Percentiles rank a stretch among this genome's conserved stretches.
Evolutionary conservation across 2,113 vertebrate genomes (phyloP).

Genomic region (Pyrgilauda ruficollis): DNA sequence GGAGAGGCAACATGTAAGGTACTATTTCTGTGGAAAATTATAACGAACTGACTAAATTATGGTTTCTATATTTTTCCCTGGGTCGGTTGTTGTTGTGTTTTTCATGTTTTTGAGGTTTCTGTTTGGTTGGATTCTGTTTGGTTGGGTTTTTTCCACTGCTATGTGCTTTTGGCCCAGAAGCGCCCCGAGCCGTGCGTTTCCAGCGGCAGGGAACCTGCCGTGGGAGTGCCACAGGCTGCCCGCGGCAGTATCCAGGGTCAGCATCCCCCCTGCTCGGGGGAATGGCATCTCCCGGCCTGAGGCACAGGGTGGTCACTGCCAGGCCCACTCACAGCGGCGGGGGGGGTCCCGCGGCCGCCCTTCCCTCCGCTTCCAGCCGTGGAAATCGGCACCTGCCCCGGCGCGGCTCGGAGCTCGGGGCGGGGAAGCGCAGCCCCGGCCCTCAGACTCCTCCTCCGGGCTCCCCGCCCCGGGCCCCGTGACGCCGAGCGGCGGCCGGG

Average conservation of each 20-base stretch:
- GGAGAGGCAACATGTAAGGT: accelerated
- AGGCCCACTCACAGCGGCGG: background rate
- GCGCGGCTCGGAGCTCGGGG: background rate
- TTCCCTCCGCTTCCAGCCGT: background rate
- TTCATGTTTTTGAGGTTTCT: background rate
- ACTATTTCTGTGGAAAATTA: background rate
- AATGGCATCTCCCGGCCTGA: background rate
- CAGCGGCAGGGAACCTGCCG: background rate
- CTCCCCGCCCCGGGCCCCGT: constrained; percentile 39
- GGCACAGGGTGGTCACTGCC: background rate
- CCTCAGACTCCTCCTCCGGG: background rate
- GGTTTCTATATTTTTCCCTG: background rate
- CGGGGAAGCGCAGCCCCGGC: background rate
- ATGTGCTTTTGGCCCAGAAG: background rate
- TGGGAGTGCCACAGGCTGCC: background rate
- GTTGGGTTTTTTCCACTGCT: background rate
- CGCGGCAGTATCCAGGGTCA: too few relatives aligned
- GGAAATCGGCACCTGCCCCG: background rate
- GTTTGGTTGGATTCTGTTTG: background rate
- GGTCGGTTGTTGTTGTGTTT: background rate
- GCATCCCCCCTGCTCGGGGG: background rate
- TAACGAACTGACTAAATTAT: background rate
- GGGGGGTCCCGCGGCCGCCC: background rate
- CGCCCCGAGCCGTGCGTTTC: accelerated
- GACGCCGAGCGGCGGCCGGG: constrained; percentile 14